phyloP scores from a whole-genome alignment of 2,888 invertebrate species.

The Lordiphosa fenestrarum region DNA sequence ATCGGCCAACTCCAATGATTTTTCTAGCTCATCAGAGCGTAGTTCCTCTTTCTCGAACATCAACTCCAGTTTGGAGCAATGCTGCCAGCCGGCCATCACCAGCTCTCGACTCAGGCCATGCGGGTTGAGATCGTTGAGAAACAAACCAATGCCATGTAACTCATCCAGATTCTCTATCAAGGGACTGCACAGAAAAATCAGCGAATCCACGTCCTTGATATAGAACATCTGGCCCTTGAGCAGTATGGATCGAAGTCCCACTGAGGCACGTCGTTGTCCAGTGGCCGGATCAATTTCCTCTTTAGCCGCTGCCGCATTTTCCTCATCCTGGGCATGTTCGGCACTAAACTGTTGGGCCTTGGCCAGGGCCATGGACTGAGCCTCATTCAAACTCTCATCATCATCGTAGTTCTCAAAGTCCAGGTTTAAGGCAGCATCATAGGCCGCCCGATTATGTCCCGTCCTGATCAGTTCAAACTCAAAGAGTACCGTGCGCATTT shows the following conservation, averaged over 20 bases:
- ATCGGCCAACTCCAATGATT: constrained; percentile 88
- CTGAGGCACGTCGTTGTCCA: constrained; percentile 65
- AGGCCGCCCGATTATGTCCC: constrained; percentile 73
- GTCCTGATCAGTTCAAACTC: constrained; percentile 89
- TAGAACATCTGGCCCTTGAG: constrained; percentile 93
- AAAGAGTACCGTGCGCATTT: constrained; percentile 91
- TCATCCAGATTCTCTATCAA: constrained; percentile 93
- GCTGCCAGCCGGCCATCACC: constrained; percentile 92
- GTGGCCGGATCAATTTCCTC: constrained; percentile 63
- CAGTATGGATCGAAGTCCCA: constrained; percentile 83
- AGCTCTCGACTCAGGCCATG: constrained; percentile 92
- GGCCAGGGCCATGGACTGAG: constrained; percentile 47
- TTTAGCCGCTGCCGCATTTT: constrained; percentile 23
- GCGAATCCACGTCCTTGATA: constrained; percentile 88
- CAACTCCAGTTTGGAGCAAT: constrained; percentile 88
- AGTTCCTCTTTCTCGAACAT: constrained; percentile 91
- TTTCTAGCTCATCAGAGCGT: constrained; percentile 88
- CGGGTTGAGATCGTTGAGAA: constrained; percentile 90
- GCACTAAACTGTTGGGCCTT: constrained; percentile 53
- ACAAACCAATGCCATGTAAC: constrained; percentile 88
- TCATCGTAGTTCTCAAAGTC: constrained; percentile 72
- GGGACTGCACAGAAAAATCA: constrained; percentile 93
- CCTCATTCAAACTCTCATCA: constrained; percentile 64
- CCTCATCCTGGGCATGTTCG: constrained; percentile 31
- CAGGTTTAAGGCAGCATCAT: constrained; percentile 69